phyloP scores from a whole-genome alignment of 2,113 vertebrate species.

The Colaptes auratus region DNA sequence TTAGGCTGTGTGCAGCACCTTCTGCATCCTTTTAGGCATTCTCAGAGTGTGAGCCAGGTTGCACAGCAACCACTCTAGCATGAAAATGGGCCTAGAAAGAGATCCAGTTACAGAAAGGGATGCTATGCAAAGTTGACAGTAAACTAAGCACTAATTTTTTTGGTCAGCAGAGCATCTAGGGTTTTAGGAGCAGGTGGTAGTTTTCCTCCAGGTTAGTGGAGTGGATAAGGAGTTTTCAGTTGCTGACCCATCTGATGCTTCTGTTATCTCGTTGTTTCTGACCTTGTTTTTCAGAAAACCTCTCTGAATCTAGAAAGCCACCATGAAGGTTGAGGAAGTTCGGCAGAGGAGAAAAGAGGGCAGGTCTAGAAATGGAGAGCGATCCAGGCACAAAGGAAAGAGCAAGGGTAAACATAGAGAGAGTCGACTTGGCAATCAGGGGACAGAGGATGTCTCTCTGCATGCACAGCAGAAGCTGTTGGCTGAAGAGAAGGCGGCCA shows the following conservation, averaged over 20 bases:
- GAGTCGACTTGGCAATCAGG: slow-evolving; percentile 38
- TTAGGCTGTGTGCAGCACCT: neutral
- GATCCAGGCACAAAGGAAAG: slow-evolving; percentile 71
- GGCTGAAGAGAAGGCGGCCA: slow-evolving; percentile 69
- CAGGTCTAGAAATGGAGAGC: slow-evolving; percentile 76
- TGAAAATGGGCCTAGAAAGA: neutral
- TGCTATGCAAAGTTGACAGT: neutral
- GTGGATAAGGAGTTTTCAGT: neutral
- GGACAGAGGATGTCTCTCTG: slow-evolving; percentile 67
- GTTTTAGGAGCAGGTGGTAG: neutral
- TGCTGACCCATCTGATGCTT: neutral
- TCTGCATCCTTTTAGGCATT: rapidly evolving
- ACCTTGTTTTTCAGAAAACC: slow-evolving; percentile 29
- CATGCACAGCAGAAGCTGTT: slow-evolving; percentile 58
- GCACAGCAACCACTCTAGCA: rapidly evolving
- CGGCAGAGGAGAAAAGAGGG: slow-evolving; percentile 84
- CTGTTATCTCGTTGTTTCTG: neutral
- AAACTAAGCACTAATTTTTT: neutral
- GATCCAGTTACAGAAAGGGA: neutral
- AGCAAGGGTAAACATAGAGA: slow-evolving; percentile 72
- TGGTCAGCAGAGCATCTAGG: neutral
- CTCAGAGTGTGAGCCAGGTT: neutral
- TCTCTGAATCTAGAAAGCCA: neutral
- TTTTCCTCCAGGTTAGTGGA: neutral
- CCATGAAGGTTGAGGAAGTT: slow-evolving; percentile 86